A percentile compares a stretch with the other conserved stretches of the same genome.
Evolutionary conservation across 2,888 invertebrate species (phyloP).

Genomic region (Sarcophaga subvicina): DNA sequence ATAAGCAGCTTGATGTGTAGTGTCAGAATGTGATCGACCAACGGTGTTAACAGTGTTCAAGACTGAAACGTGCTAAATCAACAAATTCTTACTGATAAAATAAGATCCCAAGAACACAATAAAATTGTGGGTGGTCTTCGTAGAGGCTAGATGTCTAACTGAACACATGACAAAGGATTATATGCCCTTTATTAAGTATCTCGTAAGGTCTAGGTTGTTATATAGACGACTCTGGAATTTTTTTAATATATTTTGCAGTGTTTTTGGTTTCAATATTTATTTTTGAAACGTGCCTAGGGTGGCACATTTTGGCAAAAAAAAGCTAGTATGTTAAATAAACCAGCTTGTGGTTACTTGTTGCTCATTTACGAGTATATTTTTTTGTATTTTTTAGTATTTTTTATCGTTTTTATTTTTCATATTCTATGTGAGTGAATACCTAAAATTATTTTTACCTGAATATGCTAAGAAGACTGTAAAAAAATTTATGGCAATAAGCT

Average conservation of each 20-base stretch:
- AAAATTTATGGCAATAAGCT: background rate
- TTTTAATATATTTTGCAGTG: background rate
- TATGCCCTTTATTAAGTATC: too few relatives aligned
- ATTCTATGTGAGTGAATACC: conserved; percentile 49
- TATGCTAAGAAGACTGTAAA: conserved; percentile 2
- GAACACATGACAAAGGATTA: too few relatives aligned
- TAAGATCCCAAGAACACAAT: too few relatives aligned
- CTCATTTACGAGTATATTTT: conserved; percentile 38
- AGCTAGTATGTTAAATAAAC: conserved; percentile 62
- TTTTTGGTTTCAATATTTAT: background rate
- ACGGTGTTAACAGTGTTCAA: too few relatives aligned
- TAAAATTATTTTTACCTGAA: conserved; percentile 47
- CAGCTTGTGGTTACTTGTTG: conserved; percentile 65
- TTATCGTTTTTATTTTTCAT: conserved; percentile 4
- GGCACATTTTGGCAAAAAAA: conserved; percentile 14
- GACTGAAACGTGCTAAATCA: too few relatives aligned
- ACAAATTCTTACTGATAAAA: too few relatives aligned
- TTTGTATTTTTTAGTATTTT: conserved; percentile 16
- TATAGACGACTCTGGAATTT: too few relatives aligned
- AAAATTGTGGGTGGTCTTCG: too few relatives aligned
- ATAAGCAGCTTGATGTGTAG: too few relatives aligned
- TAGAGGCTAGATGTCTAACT: too few relatives aligned
- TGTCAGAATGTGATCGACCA: too few relatives aligned
- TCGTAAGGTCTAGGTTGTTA: background rate
- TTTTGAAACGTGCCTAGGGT: conserved; percentile 37